Conservation (phyloP, 2,797 vertebrate species). For the Liasis olivaceus region DNA sequence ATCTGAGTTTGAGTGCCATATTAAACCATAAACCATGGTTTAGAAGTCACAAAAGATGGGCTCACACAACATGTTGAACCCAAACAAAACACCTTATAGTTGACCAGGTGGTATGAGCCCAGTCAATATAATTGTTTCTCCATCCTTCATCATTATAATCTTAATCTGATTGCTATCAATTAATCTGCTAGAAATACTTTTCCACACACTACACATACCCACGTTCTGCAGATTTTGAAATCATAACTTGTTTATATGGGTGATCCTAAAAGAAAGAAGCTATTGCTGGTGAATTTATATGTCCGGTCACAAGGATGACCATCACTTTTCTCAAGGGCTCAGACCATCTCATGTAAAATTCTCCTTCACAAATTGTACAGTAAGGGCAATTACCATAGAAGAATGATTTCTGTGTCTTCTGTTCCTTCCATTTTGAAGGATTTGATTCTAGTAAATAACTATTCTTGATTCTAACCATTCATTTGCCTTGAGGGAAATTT, state of each 20-base stretch:
- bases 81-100: not conserved
- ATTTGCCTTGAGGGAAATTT: not conserved
- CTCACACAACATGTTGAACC: not conserved
- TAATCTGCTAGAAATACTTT: not conserved
- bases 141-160: not conserved
- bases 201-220: not conserved
- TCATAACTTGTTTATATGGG: not conserved
- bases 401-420: not conserved
- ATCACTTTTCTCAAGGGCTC: not conserved
- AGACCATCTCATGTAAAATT: not conserved
- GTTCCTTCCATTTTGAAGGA: not conserved
- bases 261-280: not conserved
- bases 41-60: not conserved
- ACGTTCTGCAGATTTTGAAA: not conserved
- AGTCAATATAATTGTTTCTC: not conserved
- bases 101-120: not conserved
- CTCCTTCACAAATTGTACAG: not conserved
- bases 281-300: not conserved
- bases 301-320: not conserved
- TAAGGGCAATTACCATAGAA: not conserved
- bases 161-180: not conserved
- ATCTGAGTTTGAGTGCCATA: not conserved
- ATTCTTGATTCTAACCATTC: not conserved
- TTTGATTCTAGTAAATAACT: not conserved
- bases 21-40: not conserved